Base-by-base conservation (phyloP, 2,797 vertebrate genomes). In the Smutsia gigantea region DNA sequence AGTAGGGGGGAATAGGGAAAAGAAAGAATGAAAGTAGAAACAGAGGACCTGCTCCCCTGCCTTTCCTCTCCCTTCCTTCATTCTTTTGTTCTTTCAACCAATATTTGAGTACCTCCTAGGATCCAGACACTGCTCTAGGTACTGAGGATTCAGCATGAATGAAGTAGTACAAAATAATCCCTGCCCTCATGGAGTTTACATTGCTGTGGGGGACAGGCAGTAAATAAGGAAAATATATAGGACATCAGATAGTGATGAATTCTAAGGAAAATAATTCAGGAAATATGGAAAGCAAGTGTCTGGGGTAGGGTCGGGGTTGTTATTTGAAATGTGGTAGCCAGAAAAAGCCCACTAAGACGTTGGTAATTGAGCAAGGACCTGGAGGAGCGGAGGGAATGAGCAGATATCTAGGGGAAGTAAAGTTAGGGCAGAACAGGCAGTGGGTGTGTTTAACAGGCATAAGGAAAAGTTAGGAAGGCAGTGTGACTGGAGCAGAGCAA, bases 11-110 rank as follows among this genome's bases (percentile, higher is more conserved):
- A 81, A 90, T 31, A 68, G 39, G 64, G 64, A 78, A 78, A 68
- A 49, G 59, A 93, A 66, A 85, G 68, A 74, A n/a, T 69, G 55
- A 6, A 69, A 82, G 63, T 61, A 84, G 21, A 75, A 90, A 88
- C 42, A 51, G 59, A 94, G 85, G 55, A 61, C 23, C 49, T 17
- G 23, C 31, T 64, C 39, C 46, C 25, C 10, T 42, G 23, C 25
- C 7, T 55, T 55, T 27, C 19, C 59, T 39, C 31, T n/a, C 21
- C 39, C 29, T 14, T 37, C 61, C 66, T 57, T 69, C 34, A 27
- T 51, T 75, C 51, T 74, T 95, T 93, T 37, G 21, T 83, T 88
- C 78, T 92, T 88, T 85, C 21, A 85, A 68, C 79, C 89, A 55
- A 51, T 82, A 72, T 13, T 89, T 59, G 13, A 87, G 29, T 75